Conservation (phyloP, 2,113 vertebrate species). For the Pelusios castaneus region DNA sequence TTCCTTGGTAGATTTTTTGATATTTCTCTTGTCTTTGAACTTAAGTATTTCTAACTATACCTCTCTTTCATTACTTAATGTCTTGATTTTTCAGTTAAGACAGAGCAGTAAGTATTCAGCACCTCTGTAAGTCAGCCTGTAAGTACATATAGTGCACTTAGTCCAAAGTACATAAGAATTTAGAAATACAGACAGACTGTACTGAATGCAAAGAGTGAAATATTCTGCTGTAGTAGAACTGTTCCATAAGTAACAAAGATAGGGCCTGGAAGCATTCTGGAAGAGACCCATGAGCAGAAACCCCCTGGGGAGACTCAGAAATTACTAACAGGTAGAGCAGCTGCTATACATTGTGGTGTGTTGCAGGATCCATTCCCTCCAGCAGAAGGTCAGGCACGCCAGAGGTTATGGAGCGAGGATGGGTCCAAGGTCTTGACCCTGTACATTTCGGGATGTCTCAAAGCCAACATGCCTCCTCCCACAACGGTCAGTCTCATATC, state of each 20-base stretch:
- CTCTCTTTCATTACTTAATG: neutral
- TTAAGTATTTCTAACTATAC: neutral
- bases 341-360: fast-evolving
- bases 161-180: neutral
- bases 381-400: neutral
- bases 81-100: neutral
- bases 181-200: neutral
- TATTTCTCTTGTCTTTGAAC: neutral
- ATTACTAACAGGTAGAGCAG: neutral
- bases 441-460: neutral
- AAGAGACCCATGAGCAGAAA: neutral
- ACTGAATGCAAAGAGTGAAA: neutral
- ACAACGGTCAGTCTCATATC: neutral
- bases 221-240: neutral
- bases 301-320: neutral
- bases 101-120: neutral
- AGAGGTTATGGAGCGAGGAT: fast-evolving
- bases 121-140: neutral
- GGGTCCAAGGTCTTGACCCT: fast-evolving
- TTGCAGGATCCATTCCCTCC: fast-evolving
- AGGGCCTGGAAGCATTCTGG: neutral
- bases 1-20: neutral
- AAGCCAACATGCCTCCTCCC: neutral
- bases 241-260: neutral
- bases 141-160: neutral